These are phyloP conservation scores for Archips crataeganus DNA, from an alignment of 2,888 invertebrate species.

Conservation along the genomic window DNA sequence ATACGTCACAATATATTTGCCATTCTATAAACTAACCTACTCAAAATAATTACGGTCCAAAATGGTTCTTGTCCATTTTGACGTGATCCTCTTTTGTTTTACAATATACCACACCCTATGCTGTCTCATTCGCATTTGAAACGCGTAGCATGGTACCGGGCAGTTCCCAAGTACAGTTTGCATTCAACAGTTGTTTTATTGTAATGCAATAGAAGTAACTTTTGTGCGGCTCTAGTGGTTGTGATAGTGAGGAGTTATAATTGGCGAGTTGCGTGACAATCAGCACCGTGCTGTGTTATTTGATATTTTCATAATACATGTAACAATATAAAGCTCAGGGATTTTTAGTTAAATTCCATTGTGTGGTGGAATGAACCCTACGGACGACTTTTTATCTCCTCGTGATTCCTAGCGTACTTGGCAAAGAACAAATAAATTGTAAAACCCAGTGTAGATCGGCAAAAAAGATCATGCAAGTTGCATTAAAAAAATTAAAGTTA, in stretches of 20 bases:
- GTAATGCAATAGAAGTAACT: background rate
- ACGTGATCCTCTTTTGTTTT: conserved; percentile 19
- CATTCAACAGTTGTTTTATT: background rate
- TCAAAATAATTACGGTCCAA: background rate
- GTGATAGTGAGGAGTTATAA: background rate
- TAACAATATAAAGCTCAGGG: conserved; percentile 11
- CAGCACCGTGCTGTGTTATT: conserved; percentile 36
- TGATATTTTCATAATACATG: conserved; percentile 35
- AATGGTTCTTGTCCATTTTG: background rate
- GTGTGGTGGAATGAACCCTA: background rate
- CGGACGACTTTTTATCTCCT: background rate
- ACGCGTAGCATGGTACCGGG: conserved; percentile 30
- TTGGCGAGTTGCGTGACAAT: conserved; percentile 38
- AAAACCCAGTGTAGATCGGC: no score
- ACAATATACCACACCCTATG: conserved; percentile 15
- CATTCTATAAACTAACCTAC: background rate
- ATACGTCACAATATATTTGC: background rate
- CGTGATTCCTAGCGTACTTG: no score
- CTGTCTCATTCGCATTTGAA: conserved; percentile 31
- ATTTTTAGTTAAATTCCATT: background rate
- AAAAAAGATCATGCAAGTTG: no score
- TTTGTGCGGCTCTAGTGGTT: background rate
- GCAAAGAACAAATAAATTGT: no score
- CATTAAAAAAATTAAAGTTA: no score
- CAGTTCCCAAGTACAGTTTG: conserved; percentile 9